Evolutionary conservation across 2,888 invertebrate species (phyloP).

Genomic region (Apamea sordens): DNA sequence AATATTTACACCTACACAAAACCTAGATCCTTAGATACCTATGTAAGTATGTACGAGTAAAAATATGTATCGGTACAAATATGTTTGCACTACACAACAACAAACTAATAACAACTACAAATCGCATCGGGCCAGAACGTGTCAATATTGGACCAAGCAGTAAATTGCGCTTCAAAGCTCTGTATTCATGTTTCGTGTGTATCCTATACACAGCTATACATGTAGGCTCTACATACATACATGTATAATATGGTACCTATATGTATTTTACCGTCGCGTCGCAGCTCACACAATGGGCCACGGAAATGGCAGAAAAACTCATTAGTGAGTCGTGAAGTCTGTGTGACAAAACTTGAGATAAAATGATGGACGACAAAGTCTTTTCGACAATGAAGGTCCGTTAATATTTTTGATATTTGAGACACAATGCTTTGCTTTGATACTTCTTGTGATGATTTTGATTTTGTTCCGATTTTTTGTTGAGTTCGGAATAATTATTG

Average conservation of each 20-base stretch:
- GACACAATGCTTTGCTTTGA: constrained; percentile 35
- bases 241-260: not conserved
- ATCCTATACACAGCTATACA: not conserved
- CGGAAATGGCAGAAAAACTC: constrained; percentile 67
- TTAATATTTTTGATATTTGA: constrained; percentile 46
- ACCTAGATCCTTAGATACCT: too few relatives aligned
- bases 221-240: not conserved
- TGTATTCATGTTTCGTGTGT: constrained; percentile 15
- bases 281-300: constrained; percentile 57
- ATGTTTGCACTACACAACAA: constrained; percentile 1
- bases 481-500: not conserved
- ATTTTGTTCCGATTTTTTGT: constrained; percentile 8
- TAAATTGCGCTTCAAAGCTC: constrained; percentile 40
- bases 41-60: not conserved
- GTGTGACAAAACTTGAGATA: constrained; percentile 59
- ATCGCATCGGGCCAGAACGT: constrained; percentile 5
- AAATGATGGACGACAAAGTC: constrained; percentile 55
- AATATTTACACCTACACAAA: not conserved
- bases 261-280: constrained; percentile 26
- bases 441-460: constrained; percentile 26
- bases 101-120: constrained; percentile 13
- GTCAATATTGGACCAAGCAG: constrained; percentile 29
- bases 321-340: constrained; percentile 59
- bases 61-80: not conserved
- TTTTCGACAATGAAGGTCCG: constrained; percentile 33